Base-by-base conservation (phyloP, 2,888 invertebrate genomes). In the Polia nebulosa region DNA sequence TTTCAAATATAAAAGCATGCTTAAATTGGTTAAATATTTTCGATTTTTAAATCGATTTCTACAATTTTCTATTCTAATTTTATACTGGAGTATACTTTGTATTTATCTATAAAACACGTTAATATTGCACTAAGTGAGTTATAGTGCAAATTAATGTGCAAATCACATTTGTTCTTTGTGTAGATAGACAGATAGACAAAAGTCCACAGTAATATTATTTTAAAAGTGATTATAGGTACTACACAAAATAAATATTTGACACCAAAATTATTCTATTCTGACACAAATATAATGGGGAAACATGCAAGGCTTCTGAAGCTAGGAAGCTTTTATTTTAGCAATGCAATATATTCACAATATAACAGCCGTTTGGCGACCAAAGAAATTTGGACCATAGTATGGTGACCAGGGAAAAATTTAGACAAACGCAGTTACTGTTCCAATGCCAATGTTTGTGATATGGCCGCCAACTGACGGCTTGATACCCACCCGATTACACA, bases 221-320 rank as follows among this genome's bases (percentile, higher is more conserved):
- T 25, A 44, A 29, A 65, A 59, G 74, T 77, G 79, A 61, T 62
- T 63, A 69, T 44, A 71, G 11, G 25, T 71, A 75, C 80, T 68
- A 61, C 62, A 80, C 53, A 62, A 69, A 80, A 79, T 53, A 80
- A 62, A 79, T 76, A 75, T 80, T 82, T 81, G 73, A 88, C 84
- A 90, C 70, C 83, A 78, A 89, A 75, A 83, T 76, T 80, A 62
- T 68, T 77, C 79, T 78, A 82, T 78, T 83, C 71, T 76, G 85
- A 87, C 86, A 89, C 82, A 87, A 80, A 88, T 78, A 88, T 84
- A 82, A 83, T 84, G 75, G 77, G 79, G 87, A 90, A 88, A 91
- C 94, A 94, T 94, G 94, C 94, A 93, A 90, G 90, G 90, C 91
- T 88, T 84, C 87, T 72, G 79, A 91, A 92, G 93, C 94, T 91